phyloP scores from a whole-genome alignment of 2,113 vertebrate species.

The Lontra canadensis region DNA sequence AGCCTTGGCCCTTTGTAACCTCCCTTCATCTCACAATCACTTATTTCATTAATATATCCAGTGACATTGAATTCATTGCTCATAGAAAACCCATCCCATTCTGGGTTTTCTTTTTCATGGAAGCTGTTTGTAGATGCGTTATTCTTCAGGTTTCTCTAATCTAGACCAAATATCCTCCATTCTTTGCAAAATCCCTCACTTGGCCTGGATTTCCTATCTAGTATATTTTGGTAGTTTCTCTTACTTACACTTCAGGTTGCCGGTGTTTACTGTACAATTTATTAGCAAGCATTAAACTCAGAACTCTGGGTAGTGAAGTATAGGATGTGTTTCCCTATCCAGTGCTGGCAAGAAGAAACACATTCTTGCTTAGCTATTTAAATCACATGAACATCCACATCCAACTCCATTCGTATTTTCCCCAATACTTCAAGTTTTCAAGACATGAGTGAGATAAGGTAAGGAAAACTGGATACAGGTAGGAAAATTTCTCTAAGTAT shows the following conservation, averaged over 20 bases:
- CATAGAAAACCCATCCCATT: not conserved
- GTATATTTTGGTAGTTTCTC: not conserved
- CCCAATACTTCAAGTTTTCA: not conserved
- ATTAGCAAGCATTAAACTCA: not conserved
- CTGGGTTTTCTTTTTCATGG: not conserved
- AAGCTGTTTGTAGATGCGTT: not conserved
- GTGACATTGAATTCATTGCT: not conserved
- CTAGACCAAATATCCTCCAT: not conserved
- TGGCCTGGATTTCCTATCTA: not conserved
- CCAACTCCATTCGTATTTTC: not conserved
- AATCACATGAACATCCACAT: not conserved
- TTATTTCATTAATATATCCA: not conserved
- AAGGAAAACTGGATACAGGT: not conserved
- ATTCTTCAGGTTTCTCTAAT: not conserved
- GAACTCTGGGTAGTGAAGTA: not conserved
- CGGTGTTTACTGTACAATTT: not conserved
- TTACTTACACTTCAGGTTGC: not conserved
- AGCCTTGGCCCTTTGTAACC: not conserved
- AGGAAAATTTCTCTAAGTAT: not conserved
- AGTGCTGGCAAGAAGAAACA: not conserved
- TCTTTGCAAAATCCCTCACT: not conserved
- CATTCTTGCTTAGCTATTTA: not conserved
- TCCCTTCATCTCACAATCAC: not conserved
- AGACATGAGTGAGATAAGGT: not conserved
- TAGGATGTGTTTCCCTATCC: not conserved